Percentiles rank a stretch among this genome's conserved stretches.
Evolutionary conservation across 1,140 invertebrate species (phyloP).

Genomic region (Glossosoma conforme): DNA sequence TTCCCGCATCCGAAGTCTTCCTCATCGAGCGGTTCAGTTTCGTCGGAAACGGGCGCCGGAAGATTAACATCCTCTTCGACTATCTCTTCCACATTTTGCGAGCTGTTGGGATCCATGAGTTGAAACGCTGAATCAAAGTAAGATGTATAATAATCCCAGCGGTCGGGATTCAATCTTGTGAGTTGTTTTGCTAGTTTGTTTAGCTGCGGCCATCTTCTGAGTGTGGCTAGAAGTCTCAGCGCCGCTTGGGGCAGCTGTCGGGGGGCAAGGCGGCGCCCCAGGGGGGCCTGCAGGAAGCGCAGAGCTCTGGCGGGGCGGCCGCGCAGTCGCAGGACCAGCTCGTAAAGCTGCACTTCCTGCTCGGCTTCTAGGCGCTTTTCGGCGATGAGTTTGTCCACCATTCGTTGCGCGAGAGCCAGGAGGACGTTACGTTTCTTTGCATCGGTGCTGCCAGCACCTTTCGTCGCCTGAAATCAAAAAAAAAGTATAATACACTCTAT

Average conservation of each 20-base stretch:
- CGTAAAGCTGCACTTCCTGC: slow-evolving; percentile 86
- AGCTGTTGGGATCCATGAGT: slow-evolving; percentile 44
- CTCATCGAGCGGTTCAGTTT: slow-evolving; percentile 4
- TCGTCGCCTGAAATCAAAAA: slow-evolving; percentile 34
- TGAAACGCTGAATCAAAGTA: slow-evolving; percentile 65
- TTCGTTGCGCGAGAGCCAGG: slow-evolving; percentile 79
- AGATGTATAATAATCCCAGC: slow-evolving; percentile 70
- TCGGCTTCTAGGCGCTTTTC: slow-evolving; percentile 90
- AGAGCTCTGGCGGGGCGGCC: slow-evolving; percentile 79
- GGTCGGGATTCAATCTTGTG: slow-evolving; percentile 64
- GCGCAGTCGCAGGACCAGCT: slow-evolving; percentile 85
- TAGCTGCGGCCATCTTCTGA: slow-evolving; percentile 68
- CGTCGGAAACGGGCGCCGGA: too few species aligned
- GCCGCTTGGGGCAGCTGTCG: slow-evolving; percentile 61
- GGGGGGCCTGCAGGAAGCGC: slow-evolving; percentile 69
- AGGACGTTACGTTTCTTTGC: slow-evolving; percentile 58
- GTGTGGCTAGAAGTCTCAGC: slow-evolving; percentile 67
- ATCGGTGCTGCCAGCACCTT: slow-evolving; percentile 45
- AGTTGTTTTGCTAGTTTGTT: slow-evolving; percentile 65
- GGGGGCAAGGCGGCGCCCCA: slow-evolving; percentile 60
- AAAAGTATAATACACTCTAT: too few species aligned
- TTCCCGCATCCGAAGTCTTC: background rate
- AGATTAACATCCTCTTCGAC: too few species aligned
- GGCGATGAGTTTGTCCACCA: slow-evolving; percentile 81
- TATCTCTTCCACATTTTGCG: too few species aligned